Evolutionary conservation across 2,113 vertebrate species (phyloP).

Genomic region (Sula dactylatra): DNA sequence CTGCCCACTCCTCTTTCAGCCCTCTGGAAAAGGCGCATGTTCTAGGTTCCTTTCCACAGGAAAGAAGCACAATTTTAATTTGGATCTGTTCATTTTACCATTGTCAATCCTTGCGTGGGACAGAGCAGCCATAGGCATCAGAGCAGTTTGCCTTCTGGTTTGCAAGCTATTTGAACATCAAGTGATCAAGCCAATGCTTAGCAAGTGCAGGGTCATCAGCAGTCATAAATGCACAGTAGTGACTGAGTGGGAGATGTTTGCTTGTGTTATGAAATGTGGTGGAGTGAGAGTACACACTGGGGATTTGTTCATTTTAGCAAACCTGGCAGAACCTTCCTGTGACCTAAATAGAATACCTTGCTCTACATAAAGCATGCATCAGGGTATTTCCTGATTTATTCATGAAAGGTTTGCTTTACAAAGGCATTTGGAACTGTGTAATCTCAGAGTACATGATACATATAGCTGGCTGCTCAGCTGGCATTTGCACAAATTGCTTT

Average conservation of each 20-base stretch:
- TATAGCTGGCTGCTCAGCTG: conserved; percentile 72
- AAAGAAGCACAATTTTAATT: not conserved
- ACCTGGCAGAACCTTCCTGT: conserved; percentile 80
- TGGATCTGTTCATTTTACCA: not conserved
- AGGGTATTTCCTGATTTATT: conserved; percentile 85
- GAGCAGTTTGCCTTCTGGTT: not conserved
- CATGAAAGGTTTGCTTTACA: conserved; percentile 84
- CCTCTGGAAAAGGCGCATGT: not conserved
- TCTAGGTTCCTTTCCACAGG: not conserved
- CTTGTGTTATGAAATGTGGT: conserved; percentile 71
- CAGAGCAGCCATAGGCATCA: not conserved
- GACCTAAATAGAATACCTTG: conserved; percentile 86
- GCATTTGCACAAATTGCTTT: conserved; percentile 81
- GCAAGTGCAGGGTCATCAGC: conserved; percentile 55
- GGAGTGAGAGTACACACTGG: conserved; percentile 69
- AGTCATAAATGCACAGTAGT: conserved; percentile 33
- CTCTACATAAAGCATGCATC: conserved; percentile 83
- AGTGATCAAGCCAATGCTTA: conserved; percentile 37
- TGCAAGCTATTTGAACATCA: conserved; percentile 24
- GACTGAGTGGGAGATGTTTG: conserved; percentile 62
- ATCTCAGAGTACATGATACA: conserved; percentile 81
- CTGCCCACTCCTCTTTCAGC: not conserved
- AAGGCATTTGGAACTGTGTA: conserved; percentile 78
- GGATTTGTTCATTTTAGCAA: conserved; percentile 82
- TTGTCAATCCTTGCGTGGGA: not conserved